Evolutionary conservation across 1,140 invertebrate genomes (phyloP), one percentile per base, ranked within the genome.

Genomic region (Heliconius hewitsoni): DNA sequence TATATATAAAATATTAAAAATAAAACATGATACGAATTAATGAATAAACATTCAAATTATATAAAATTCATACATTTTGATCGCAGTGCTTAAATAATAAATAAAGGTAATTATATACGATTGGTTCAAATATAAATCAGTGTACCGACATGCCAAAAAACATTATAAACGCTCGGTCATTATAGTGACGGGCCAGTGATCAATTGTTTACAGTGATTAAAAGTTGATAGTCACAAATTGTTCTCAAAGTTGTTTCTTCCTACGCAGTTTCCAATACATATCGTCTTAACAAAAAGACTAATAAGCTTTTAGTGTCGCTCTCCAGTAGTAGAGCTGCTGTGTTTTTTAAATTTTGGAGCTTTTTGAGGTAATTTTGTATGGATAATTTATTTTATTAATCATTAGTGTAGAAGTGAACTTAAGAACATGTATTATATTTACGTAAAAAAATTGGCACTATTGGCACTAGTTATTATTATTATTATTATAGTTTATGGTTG

Each of bases 171-270:
- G 76, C 66, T 37, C 27, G 30, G 76, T 77, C 50, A 55, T 77
- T 72, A 77, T 77, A 18, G 30, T 74, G 72, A 84, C 76, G 74
- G 70, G 77, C 76, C 81, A 70, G 52, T 78, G 78, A 84, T 84
- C 79, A 78, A 82, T 83, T 81, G 80, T 83, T 80, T 84, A 71
- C 83, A 83, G 78, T 73, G 70, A 84, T 83, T 84, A 82, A 83
- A 81, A 83, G 75, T 86, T 85, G 83, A 86, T 85, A 83, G 80
- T 80, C 77, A 83, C 81, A 82, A 84, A 86, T 85, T 85, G 83
- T 79, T 72, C 80, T 78, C 77, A 79, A 80, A 77, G 77, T 78
- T 77, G 78, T 84, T 82, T 73, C 77, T 77, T 83, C 82, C 85
- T 83, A 86, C 84, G 84, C 85, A 82, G 74, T 74, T 52, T 73